Percentiles rank a stretch among this genome's conserved stretches.
phyloP scores from a whole-genome alignment of 2,113 vertebrate species.

The Bubo blakistoni region DNA sequence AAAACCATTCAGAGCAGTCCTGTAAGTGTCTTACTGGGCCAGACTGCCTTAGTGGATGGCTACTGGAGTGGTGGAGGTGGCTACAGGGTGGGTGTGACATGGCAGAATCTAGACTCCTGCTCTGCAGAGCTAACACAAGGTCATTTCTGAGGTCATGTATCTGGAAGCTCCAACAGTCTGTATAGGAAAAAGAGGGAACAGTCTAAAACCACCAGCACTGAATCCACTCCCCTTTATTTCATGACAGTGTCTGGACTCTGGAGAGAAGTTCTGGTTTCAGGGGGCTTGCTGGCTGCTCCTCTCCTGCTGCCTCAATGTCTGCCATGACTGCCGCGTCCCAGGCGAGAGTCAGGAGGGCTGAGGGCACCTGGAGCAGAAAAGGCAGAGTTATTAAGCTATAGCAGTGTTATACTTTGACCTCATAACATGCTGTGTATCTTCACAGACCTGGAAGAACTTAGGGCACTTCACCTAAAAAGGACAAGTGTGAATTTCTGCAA shows the following conservation, averaged over 20 bases:
- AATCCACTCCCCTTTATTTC: conserved; percentile 68
- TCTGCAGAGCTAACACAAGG: neutral
- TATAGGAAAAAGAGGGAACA: neutral
- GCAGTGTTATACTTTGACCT: rapidly evolving
- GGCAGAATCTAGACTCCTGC: neutral
- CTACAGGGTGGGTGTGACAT: neutral
- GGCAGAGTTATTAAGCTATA: neutral
- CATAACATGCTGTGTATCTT: rapidly evolving
- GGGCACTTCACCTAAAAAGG: neutral
- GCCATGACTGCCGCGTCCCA: conserved; percentile 86
- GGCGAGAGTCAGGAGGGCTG: conserved; percentile 84
- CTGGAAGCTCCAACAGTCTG: neutral
- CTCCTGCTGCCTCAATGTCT: conserved; percentile 79
- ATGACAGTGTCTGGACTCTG: conserved; percentile 76
- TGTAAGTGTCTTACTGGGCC: neutral
- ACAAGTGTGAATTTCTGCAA: neutral
- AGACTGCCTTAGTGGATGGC: neutral
- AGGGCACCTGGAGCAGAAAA: conserved; percentile 80
- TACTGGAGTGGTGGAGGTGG: neutral
- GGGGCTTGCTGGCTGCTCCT: conserved; percentile 52
- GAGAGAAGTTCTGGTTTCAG: conserved; percentile 80
- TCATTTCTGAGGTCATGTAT: neutral
- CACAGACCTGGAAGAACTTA: neutral
- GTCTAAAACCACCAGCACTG: neutral
- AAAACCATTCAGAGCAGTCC: neutral